phyloP scores from a whole-genome alignment of 2,888 invertebrate species.

The Drosophila sordidula region DNA sequence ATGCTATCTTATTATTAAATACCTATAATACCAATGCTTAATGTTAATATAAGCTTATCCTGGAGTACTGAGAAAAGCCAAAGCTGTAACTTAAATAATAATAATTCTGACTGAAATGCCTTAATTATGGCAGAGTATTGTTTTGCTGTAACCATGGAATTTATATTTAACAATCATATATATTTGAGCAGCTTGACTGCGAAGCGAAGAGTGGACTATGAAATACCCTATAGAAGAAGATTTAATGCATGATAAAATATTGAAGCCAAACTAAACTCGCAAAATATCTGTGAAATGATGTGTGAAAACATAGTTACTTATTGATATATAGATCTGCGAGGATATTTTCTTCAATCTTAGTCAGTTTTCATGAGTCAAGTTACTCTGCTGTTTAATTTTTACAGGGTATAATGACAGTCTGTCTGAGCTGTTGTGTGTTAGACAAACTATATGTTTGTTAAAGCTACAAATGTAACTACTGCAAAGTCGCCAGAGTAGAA shows the following conservation, averaged over 20 bases:
- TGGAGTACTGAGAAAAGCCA: too few relatives aligned
- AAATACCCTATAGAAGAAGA: not conserved
- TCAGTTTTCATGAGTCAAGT: too few relatives aligned
- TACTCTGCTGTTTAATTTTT: too few relatives aligned
- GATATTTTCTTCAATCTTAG: too few relatives aligned
- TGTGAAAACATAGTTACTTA: too few relatives aligned
- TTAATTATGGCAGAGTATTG: not conserved
- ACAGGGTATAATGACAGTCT: slow-evolving; percentile 1
- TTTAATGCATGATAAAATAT: too few relatives aligned
- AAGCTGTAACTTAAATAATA: not conserved
- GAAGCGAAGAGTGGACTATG: not conserved
- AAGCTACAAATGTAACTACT: not conserved
- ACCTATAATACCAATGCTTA: not conserved
- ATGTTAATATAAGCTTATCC: too few relatives aligned
- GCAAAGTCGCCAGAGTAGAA: not conserved
- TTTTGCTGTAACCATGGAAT: not conserved
- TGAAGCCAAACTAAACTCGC: too few relatives aligned
- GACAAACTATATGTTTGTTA: not conserved
- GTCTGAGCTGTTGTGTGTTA: too few relatives aligned
- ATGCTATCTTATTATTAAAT: not conserved
- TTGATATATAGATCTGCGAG: too few relatives aligned
- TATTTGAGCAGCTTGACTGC: not conserved
- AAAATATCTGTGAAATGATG: too few relatives aligned
- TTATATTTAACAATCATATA: not conserved
- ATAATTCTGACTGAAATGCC: not conserved